Conservation (phyloP, 2,888 invertebrate genomes). For the Augochlorella aurata region DNA sequence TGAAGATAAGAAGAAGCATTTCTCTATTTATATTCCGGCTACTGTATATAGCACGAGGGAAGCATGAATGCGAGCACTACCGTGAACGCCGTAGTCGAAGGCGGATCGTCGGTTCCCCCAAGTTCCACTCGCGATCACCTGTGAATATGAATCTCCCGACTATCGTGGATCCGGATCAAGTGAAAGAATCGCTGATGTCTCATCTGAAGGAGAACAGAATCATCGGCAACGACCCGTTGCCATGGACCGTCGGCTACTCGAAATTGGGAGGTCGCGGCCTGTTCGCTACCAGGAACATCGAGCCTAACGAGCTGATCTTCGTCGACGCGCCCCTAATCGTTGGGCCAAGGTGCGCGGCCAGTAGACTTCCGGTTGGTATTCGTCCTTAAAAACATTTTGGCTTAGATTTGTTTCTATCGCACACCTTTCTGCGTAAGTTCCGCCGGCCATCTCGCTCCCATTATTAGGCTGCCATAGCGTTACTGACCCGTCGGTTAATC, state of each 20-base stretch:
- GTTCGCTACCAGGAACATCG: conserved; percentile 87
- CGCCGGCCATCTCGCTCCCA: not conserved
- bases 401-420: not conserved
- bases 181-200: conserved; percentile 61
- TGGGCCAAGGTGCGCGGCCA: conserved; percentile 86
- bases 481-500: not conserved
- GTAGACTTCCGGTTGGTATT: conserved; percentile 25
- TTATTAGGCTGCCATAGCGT: not conserved
- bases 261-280: conserved; percentile 88
- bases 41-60: conserved; percentile 15
- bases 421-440: not conserved
- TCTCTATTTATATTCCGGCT: conserved; percentile 11
- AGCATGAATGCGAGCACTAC: not conserved
- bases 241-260: conserved; percentile 86
- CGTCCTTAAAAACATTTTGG: not conserved
- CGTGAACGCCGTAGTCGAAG: not conserved
- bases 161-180: conserved; percentile 55
- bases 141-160: conserved; percentile 21
- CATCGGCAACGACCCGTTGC: conserved; percentile 23
- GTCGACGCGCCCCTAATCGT: conserved; percentile 87
- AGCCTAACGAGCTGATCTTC: conserved; percentile 87
- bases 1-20: not conserved
- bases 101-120: not conserved
- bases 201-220: conserved; percentile 69
- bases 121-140: not conserved